Conservation (phyloP, 2,888 invertebrate genomes). For the Crematogaster levior region DNA sequence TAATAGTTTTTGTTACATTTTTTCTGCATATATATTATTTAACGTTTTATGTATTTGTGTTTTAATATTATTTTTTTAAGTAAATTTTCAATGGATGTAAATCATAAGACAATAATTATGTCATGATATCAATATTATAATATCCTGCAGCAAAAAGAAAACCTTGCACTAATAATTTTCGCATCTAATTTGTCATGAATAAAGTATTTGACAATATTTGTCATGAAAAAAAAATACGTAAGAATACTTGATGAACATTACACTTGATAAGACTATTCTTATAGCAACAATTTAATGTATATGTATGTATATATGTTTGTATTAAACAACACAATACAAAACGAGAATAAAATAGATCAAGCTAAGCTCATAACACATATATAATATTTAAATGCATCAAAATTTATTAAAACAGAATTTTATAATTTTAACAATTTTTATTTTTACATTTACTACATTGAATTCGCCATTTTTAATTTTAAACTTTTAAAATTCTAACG, state of each 20-base stretch:
- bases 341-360: background rate
- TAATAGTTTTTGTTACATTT: background rate
- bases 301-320: background rate
- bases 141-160: background rate
- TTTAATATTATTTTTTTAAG: background rate
- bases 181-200: background rate
- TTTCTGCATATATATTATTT: background rate
- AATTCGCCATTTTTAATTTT: too few species aligned
- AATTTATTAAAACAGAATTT: background rate
- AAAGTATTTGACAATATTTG: too few species aligned
- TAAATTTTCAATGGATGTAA: background rate
- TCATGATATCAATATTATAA: background rate
- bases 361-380: background rate
- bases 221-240: too few species aligned
- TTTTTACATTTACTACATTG: background rate
- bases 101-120: background rate
- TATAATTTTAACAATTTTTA: background rate
- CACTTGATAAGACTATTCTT: background rate
- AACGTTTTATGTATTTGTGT: background rate
- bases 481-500: background rate
- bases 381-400: background rate
- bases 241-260: background rate
- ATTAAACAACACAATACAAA: background rate
- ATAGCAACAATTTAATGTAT: background rate
- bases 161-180: background rate